A percentile compares a stretch with the other conserved stretches of the same genome.
These are phyloP conservation scores for Pseudococcus jackbeardsleyi DNA, from an alignment of 2,888 invertebrate genomes.

Conservation along the genomic window DNA sequence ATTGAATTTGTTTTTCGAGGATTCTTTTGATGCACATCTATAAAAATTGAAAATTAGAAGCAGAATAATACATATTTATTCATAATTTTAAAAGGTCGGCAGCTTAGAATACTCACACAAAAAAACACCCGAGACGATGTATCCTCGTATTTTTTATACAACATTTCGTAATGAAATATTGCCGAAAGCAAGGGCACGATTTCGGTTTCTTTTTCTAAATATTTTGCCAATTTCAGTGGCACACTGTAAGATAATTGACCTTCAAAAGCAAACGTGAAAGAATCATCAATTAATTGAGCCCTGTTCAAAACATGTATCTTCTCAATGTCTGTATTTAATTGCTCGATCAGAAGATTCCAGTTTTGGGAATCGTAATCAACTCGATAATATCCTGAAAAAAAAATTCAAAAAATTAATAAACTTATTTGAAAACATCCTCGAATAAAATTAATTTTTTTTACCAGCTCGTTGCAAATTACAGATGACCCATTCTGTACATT, in stretches of 20 bases:
- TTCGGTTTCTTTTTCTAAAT: slow-evolving; percentile 77
- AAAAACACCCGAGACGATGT: neutral
- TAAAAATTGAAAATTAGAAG: neutral
- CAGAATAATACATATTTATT: no score
- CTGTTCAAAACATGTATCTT: slow-evolving; percentile 73
- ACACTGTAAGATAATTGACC: slow-evolving; percentile 75
- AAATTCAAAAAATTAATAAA: neutral
- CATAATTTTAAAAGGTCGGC: no score
- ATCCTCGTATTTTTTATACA: slow-evolving; percentile 51
- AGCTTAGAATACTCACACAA: neutral
- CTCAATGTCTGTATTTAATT: slow-evolving; percentile 75
- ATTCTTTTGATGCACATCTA: slow-evolving; percentile 20
- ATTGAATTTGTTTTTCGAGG: slow-evolving; percentile 1
- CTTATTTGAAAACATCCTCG: no score
- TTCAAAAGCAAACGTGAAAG: slow-evolving; percentile 79
- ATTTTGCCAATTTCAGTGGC: slow-evolving; percentile 78
- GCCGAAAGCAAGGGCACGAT: slow-evolving; percentile 75
- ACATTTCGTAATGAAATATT: slow-evolving; percentile 45
- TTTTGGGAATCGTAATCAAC: slow-evolving; percentile 81
- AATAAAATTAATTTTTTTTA: slow-evolving; percentile 67
- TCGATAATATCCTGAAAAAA: slow-evolving; percentile 74
- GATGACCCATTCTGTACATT: slow-evolving; percentile 73
- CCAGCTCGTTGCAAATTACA: slow-evolving; percentile 77
- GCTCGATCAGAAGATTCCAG: slow-evolving; percentile 78
- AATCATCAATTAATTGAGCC: slow-evolving; percentile 87